phyloP scores from a whole-genome alignment of 2,888 invertebrate species.

The Drosophila macrospina region DNA sequence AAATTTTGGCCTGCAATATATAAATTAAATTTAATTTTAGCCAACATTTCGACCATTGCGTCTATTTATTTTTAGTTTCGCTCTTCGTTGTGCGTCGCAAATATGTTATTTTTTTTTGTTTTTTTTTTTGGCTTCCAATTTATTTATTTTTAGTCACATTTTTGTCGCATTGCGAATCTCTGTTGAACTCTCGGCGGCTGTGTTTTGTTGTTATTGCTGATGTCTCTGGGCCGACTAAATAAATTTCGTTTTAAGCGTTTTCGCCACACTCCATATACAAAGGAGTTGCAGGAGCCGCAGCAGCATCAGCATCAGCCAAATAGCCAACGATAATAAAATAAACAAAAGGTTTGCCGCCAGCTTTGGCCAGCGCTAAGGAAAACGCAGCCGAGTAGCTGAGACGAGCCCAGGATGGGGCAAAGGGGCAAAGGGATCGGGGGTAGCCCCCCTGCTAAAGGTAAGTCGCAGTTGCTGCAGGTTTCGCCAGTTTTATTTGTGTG shows the following conservation, averaged over 20 bases:
- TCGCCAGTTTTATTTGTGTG: slow-evolving; percentile 76
- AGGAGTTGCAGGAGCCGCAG: slow-evolving; percentile 54
- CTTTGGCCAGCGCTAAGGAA: slow-evolving; percentile 54
- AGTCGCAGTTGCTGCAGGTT: slow-evolving; percentile 73
- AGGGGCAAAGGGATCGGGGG: neutral
- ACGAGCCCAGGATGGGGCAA: slow-evolving; percentile 18
- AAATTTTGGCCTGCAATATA: slow-evolving; percentile 50
- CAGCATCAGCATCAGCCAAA: slow-evolving; percentile 60
- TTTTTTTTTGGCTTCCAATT: slow-evolving; percentile 28
- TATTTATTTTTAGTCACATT: slow-evolving; percentile 75
- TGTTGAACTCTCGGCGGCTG: slow-evolving; percentile 24
- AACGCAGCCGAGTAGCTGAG: slow-evolving; percentile 61
- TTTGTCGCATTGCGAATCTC: slow-evolving; percentile 80
- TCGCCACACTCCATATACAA: slow-evolving; percentile 83
- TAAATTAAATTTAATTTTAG: slow-evolving; percentile 71
- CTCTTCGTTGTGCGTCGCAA: slow-evolving; percentile 43
- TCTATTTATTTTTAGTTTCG: slow-evolving; percentile 63
- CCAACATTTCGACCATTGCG: slow-evolving; percentile 43
- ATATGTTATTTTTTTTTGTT: slow-evolving; percentile 38
- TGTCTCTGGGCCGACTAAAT: slow-evolving; percentile 77
- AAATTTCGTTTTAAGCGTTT: slow-evolving; percentile 82
- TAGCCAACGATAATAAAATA: slow-evolving; percentile 79
- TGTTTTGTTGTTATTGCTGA: slow-evolving; percentile 25
- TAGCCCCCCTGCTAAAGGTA: slow-evolving; percentile 55
- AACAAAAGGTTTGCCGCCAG: slow-evolving; percentile 77